These are phyloP conservation scores for Tetragnatha montana DNA, from an alignment of 2,888 invertebrate species.

Conservation along the genomic window DNA sequence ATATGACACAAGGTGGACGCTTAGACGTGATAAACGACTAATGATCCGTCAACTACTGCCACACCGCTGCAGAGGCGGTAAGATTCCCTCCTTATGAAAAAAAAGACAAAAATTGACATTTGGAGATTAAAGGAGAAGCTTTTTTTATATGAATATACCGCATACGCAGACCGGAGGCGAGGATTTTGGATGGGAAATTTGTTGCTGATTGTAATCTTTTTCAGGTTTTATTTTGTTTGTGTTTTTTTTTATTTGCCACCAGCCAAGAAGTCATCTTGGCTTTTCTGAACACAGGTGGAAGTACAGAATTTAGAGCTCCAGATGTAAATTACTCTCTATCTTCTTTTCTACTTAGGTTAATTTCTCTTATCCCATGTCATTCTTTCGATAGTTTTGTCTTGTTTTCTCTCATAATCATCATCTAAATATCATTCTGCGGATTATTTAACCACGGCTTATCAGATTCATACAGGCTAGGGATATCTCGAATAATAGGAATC, in stretches of 20 bases:
- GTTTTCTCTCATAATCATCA: too few species aligned
- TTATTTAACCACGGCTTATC: too few species aligned
- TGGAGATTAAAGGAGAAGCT: not conserved
- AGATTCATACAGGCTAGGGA: too few species aligned
- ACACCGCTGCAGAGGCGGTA: not conserved
- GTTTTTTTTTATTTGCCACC: not conserved
- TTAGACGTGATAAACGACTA: not conserved
- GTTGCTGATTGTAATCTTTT: not conserved
- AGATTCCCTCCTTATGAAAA: not conserved
- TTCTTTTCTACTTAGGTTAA: too few species aligned
- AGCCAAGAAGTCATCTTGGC: slow-evolving; percentile 3
- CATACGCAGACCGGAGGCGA: not conserved
- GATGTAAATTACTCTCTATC: too few species aligned
- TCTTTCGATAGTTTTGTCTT: too few species aligned
- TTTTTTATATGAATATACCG: not conserved
- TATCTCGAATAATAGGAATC: too few species aligned
- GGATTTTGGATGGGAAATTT: not conserved
- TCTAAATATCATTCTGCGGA: too few species aligned
- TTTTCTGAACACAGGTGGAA: slow-evolving; percentile 62
- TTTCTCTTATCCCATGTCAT: too few species aligned
- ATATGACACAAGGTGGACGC: not conserved
- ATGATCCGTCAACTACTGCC: not conserved
- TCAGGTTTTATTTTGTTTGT: slow-evolving; percentile 10
- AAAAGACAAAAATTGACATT: not conserved
- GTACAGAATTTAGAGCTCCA: slow-evolving; percentile 69